A percentile compares a stretch with the other conserved stretches of the same genome.
Conservation (phyloP, 2,113 vertebrate species). For the Clinocottus analis region DNA sequence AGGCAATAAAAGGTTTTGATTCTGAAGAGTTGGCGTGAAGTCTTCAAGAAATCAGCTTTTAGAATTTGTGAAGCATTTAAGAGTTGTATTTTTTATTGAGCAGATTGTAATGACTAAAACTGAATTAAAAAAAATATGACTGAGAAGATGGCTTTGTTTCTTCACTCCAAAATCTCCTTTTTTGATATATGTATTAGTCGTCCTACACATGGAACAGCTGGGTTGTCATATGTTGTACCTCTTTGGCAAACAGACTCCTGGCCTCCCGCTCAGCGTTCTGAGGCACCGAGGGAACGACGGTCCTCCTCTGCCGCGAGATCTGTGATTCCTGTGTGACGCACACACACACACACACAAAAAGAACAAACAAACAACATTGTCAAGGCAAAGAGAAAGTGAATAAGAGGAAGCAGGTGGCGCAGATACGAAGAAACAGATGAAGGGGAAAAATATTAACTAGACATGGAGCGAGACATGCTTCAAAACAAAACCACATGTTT, state of each 20-base stretch:
- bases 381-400: slow-evolving; percentile 3
- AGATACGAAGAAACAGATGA: slow-evolving; percentile 9
- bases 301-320: slow-evolving; percentile 89
- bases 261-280: slow-evolving; percentile 93
- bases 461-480: neutral
- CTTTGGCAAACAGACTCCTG: slow-evolving; percentile 93
- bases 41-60: neutral
- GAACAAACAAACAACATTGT: neutral
- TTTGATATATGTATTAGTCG: too few species aligned
- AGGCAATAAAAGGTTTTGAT: too few species aligned
- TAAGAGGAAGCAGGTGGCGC: slow-evolving; percentile 17
- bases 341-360: neutral
- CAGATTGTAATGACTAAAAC: neutral
- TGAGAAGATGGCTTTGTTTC: neutral
- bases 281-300: slow-evolving; percentile 89
- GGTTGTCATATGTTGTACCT: slow-evolving; percentile 88
- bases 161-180: neutral
- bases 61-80: neutral
- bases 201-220: neutral
- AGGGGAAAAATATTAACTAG: neutral
- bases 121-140: neutral
- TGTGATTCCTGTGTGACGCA: slow-evolving; percentile 84
- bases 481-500: slow-evolving; percentile 67
- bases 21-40: neutral
- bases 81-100: too few species aligned